Conservation (phyloP, 2,797 vertebrate genomes). For the Gymnopithys bicolor region DNA sequence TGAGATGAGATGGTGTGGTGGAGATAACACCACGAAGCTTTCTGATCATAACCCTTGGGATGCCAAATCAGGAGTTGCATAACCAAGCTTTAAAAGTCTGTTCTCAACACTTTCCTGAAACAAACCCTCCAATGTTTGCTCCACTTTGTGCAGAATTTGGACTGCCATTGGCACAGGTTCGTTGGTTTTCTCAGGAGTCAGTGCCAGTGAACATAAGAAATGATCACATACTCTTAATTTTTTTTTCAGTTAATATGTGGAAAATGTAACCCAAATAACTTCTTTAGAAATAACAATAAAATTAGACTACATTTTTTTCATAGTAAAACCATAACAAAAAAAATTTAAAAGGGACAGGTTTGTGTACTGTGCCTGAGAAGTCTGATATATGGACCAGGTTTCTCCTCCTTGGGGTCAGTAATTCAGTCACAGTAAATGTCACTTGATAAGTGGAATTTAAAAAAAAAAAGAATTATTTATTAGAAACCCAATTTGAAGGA, state of each 20-base stretch:
- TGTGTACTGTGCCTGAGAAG: background rate
- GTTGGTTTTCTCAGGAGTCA: background rate
- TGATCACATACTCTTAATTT: background rate
- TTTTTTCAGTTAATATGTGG: background rate
- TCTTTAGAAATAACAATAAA: background rate
- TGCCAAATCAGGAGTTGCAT: background rate
- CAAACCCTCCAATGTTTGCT: background rate
- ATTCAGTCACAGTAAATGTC: slow-evolving; percentile 16
- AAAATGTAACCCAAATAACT: background rate
- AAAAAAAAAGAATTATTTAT: slow-evolving; percentile 38
- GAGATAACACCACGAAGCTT: background rate
- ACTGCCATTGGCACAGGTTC: background rate
- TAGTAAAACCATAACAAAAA: background rate
- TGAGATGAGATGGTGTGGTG: background rate
- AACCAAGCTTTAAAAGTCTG: background rate
- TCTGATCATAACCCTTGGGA: background rate
- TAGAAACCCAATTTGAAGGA: slow-evolving; percentile 1
- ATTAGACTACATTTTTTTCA: background rate
- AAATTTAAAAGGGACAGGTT: background rate
- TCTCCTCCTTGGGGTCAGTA: background rate
- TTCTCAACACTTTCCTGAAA: background rate
- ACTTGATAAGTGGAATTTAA: background rate
- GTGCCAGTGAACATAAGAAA: background rate
- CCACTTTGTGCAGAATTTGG: background rate
- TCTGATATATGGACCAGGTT: background rate